A percentile compares a stretch with the other conserved stretches of the same genome.
phyloP scores from a whole-genome alignment of 1,140 invertebrate species.

The Dendroctonus valens region DNA sequence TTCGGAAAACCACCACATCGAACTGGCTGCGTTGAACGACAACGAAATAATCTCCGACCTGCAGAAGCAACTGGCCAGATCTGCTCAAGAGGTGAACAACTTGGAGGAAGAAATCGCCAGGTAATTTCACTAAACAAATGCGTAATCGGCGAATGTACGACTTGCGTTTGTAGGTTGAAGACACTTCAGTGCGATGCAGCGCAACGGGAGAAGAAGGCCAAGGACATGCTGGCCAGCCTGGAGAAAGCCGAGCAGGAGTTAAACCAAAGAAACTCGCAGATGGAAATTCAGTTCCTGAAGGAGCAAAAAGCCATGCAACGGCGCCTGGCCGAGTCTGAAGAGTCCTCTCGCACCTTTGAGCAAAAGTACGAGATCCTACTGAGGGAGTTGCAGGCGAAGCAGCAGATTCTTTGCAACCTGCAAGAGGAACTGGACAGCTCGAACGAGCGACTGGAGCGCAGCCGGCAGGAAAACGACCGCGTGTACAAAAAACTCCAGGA shows the following conservation, averaged over 20 bases:
- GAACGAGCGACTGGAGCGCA: conserved; percentile 59
- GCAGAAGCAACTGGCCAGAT: conserved; percentile 65
- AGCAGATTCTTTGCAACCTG: conserved; percentile 57
- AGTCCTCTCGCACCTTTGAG: conserved; percentile 52
- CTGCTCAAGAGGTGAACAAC: conserved; percentile 42
- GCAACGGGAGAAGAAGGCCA: conserved; percentile 64
- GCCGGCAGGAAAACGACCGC: conserved; percentile 75
- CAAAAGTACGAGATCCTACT: conserved; percentile 62
- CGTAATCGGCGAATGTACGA: not conserved
- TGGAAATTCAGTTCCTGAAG: conserved; percentile 66
- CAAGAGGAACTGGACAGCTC: conserved; percentile 59
- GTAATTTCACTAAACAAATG: conserved; percentile 17
- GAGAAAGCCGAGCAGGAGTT: conserved; percentile 72
- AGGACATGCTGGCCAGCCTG: conserved; percentile 64
- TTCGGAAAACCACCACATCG: conserved; percentile 13
- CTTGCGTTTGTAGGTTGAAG: conserved; percentile 54
- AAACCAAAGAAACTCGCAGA: conserved; percentile 65
- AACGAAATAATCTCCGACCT: conserved; percentile 68
- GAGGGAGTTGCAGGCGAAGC: conserved; percentile 62
- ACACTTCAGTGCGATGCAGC: conserved; percentile 64
- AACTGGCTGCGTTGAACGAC: conserved; percentile 48
- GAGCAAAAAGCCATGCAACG: conserved; percentile 58
- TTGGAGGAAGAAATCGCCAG: conserved; percentile 48
- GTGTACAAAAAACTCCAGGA: conserved; percentile 69
- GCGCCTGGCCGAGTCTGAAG: conserved; percentile 50